These are phyloP conservation scores for Amphilophus citrinellus DNA, from an alignment of 2,113 vertebrate genomes.

Conservation along the genomic window DNA sequence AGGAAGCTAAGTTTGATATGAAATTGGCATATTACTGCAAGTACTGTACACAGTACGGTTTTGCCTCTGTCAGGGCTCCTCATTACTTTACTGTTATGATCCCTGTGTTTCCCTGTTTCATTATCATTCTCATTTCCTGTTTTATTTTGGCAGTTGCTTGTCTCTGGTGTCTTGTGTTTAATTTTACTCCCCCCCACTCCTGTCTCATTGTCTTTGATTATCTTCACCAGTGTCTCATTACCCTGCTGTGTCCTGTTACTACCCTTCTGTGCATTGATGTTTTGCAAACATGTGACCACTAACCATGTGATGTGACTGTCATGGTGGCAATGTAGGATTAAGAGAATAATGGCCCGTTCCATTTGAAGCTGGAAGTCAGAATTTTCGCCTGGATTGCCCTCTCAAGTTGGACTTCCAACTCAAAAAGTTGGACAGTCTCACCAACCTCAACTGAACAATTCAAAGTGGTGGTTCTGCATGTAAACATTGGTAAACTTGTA, in stretches of 20 bases:
- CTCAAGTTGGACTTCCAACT: too few species aligned
- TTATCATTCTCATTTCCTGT: not conserved
- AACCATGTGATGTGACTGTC: not conserved
- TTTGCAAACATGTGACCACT: rapidly evolving
- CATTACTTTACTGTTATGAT: too few species aligned
- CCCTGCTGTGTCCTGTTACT: too few species aligned
- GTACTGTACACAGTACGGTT: not conserved
- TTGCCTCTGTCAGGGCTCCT: not conserved
- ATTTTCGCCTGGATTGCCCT: too few species aligned
- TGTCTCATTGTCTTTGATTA: not conserved
- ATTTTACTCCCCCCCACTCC: not conserved
- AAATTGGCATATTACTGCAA: not conserved
- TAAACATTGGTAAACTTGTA: too few species aligned
- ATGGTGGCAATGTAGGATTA: not conserved
- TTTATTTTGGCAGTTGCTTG: not conserved
- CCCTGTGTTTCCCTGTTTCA: too few species aligned
- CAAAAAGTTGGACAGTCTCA: too few species aligned
- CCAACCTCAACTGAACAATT: too few species aligned
- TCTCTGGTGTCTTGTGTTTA: not conserved
- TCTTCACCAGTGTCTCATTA: too few species aligned
- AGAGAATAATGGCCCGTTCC: not conserved
- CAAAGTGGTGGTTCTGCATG: too few species aligned
- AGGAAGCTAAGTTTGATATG: not conserved
- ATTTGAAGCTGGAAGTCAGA: not conserved
- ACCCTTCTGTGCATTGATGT: not conserved